Evolutionary conservation across 2,113 vertebrate genomes (phyloP), one percentile per base, ranked within the genome.

Genomic region (Rattus rattus): DNA sequence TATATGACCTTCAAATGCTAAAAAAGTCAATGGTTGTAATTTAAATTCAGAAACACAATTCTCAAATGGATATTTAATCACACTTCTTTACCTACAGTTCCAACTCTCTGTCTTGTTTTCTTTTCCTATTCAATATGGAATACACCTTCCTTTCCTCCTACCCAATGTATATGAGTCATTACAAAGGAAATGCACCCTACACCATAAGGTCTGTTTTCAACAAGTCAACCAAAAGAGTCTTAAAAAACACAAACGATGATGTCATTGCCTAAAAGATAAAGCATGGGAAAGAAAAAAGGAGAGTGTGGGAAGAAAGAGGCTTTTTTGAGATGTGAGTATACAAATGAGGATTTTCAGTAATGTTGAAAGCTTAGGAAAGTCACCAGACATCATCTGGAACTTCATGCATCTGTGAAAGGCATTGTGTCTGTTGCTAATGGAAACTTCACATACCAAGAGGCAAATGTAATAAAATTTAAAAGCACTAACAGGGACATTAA

Each of bases 31-130:
- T 12, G 5, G 54, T 69, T 61, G 11, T 61, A 24, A 59, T 13
- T 83, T 92, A 59, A 95, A 75, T 59, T 67, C n/a, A 56, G 43
- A 17, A 33, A 73, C 65, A 92, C 12, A 75, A 92, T 83, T 86
- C 49, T 67, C 30, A 88, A 91, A 73, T 5, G 11, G 12, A 56
- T 73, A 93, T 67, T 81, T n/a, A 72, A 28, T 75, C 20, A 28
- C 69, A 88, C 73, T 56, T 94, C 26, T 87, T 75, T 84, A 33
- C 12, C 11, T 19, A 84, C 12, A 70, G 14, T 86, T 36, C 73
- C 19, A 24, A 0, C 52, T 76, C 47, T 30, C 0, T 39, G 75
- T 43, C 30, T 73, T 63, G 7, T 1, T 86, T 83, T 65, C 76
- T 16, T 4, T 72, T 39, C 63, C 5, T 81, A 30, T 5, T 91